phyloP scores from a whole-genome alignment of 2,888 invertebrate genomes.

The Ochropleura plecta region DNA sequence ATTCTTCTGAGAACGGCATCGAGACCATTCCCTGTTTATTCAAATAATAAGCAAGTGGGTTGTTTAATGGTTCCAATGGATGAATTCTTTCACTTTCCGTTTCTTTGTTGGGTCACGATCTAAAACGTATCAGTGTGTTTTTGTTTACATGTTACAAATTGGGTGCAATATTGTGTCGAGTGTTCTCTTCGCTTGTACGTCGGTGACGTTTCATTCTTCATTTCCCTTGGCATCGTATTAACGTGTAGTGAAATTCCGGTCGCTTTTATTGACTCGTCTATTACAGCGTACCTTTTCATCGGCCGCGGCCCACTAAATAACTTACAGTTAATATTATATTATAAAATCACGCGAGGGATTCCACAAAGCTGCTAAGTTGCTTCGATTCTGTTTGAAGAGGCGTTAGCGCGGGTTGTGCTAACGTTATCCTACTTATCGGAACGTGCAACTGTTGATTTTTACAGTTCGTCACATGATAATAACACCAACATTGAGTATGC shows the following conservation, averaged over 20 bases:
- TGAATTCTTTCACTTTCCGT: constrained; percentile 85
- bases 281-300: constrained; percentile 77
- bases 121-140: constrained; percentile 71
- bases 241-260: constrained; percentile 82
- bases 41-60: constrained; percentile 82
- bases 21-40: constrained; percentile 81
- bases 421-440: constrained; percentile 86
- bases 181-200: constrained; percentile 16
- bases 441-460: constrained; percentile 81
- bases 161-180: constrained; percentile 51
- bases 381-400: constrained; percentile 81
- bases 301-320: constrained; percentile 79
- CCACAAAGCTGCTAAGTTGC: constrained; percentile 72
- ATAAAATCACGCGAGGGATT: constrained; percentile 87
- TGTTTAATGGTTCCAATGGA: constrained; percentile 81
- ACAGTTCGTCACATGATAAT: constrained; percentile 81
- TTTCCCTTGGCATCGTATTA: constrained; percentile 70
- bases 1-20: constrained; percentile 83
- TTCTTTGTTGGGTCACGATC: constrained; percentile 77
- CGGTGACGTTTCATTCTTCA: constrained; percentile 49
- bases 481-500: constrained; percentile 75
- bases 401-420: constrained; percentile 83
- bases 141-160: constrained; percentile 60
- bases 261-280: constrained; percentile 80
- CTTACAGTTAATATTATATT: constrained; percentile 88